Conservation (phyloP, 1,140 invertebrate species). For the Ephestia elutella region DNA sequence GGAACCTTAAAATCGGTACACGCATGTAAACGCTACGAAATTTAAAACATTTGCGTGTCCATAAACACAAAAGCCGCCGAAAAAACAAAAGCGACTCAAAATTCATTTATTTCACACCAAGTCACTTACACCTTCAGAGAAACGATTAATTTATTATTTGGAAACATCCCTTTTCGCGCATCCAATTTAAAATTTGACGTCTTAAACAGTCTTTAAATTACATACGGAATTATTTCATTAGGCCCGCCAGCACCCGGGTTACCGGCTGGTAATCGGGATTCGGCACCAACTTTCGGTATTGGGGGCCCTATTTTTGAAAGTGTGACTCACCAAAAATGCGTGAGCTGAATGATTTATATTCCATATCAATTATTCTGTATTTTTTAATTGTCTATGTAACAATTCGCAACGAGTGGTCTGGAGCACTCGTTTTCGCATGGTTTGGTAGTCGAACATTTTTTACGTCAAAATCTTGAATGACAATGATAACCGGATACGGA, state of each 20-base stretch:
- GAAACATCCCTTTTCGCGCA: conserved; percentile 61
- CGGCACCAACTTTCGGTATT: conserved; percentile 50
- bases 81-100: conserved; percentile 27
- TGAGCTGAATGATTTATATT: too few species aligned
- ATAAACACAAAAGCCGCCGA: background rate
- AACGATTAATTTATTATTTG: conserved; percentile 70
- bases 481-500: too few species aligned
- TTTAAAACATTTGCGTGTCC: background rate
- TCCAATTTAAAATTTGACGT: conserved; percentile 73
- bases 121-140: conserved; percentile 48
- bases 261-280: conserved; percentile 39
- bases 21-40: background rate
- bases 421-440: too few species aligned
- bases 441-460: too few species aligned
- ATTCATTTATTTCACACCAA: conserved; percentile 46
- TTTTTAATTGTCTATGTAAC: too few species aligned
- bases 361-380: too few species aligned
- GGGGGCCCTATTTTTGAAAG: too few species aligned
- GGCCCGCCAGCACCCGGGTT: conserved; percentile 41
- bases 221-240: conserved; percentile 69
- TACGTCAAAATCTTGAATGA: too few species aligned
- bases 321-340: too few species aligned
- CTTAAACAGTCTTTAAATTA: conserved; percentile 73
- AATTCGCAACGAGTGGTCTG: too few species aligned
- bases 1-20: too few species aligned